Conservation (phyloP, 1,140 invertebrate species). For the Holcopasites calliopsidis region DNA sequence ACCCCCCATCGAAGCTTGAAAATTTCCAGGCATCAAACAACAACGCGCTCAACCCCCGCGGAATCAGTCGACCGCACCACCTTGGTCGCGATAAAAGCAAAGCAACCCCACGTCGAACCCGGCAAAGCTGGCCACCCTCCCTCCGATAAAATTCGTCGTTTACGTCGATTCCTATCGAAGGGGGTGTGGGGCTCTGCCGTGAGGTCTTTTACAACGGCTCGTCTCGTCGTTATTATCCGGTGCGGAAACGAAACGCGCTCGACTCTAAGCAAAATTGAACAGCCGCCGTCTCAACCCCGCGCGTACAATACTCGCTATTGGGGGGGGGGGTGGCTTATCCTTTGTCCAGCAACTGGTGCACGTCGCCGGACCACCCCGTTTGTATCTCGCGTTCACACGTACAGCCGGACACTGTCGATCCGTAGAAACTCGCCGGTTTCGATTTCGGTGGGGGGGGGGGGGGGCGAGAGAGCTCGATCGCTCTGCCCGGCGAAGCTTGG, state of each 20-base stretch:
- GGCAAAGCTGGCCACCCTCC: no score
- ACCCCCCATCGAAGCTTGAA: no score
- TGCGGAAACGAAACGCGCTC: not conserved
- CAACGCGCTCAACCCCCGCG: no score
- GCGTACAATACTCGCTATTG: no score
- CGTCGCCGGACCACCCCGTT: constrained; percentile 19
- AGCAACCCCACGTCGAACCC: no score
- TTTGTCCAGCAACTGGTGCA: constrained; percentile 26
- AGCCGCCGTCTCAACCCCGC: no score
- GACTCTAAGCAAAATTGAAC: no score
- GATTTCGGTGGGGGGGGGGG: constrained; percentile 52
- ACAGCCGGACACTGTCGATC: constrained; percentile 10
- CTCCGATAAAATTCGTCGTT: not conserved
- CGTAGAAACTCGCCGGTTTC: constrained; percentile 46
- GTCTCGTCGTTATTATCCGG: constrained; percentile 11
- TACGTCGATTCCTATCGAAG: not conserved
- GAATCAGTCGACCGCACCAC: no score
- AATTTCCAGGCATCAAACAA: no score
- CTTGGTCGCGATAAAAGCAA: no score
- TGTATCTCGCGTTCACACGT: constrained; percentile 21
- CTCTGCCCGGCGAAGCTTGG: constrained; percentile 11
- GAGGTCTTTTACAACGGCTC: constrained; percentile 27
- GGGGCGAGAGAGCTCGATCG: constrained; percentile 43
- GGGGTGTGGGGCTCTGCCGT: no score
- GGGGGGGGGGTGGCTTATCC: not conserved